Conservation (phyloP, 2,797 vertebrate species). For the Acrossocheilus wenchowensis region DNA sequence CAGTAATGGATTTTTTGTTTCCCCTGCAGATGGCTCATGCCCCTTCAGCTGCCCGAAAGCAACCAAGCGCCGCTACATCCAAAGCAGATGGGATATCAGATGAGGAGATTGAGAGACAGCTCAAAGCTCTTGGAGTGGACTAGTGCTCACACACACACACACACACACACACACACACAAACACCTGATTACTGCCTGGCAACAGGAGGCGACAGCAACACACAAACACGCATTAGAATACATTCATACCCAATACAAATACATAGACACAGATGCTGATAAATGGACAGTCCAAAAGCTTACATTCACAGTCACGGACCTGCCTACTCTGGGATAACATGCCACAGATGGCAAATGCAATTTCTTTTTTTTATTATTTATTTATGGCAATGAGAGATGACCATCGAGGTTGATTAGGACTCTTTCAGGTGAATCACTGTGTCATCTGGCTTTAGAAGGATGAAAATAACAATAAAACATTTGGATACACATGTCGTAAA, state of each 20-base stretch:
- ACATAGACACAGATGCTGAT: conserved; percentile 17
- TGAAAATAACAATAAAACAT: neutral
- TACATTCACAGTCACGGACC: conserved; percentile 42
- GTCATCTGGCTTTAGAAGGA: conserved; percentile 5
- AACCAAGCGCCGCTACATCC: conserved; percentile 81
- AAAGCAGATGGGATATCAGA: conserved; percentile 84
- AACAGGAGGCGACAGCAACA: conserved; percentile 16
- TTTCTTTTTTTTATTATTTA: conserved; percentile 20
- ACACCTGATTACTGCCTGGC: conserved; percentile 45
- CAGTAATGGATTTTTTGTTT: conserved; percentile 32
- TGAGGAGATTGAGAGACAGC: conserved; percentile 88
- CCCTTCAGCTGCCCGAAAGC: conserved; percentile 80
- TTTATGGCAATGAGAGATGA: conserved; percentile 22
- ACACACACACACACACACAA: conserved; percentile 17
- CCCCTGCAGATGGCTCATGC: conserved; percentile 84
- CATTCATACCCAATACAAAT: neutral
- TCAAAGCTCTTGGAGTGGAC: conserved; percentile 87
- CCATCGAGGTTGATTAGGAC: neutral
- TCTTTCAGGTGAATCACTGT: neutral
- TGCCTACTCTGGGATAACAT: conserved; percentile 43
- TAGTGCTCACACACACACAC: conserved; percentile 64
- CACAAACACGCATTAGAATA: neutral
- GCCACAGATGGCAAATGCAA: conserved; percentile 50
- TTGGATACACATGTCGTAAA: neutral
- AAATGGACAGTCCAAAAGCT: conserved; percentile 38